Percentiles rank a stretch among this genome's conserved stretches.
phyloP scores from a whole-genome alignment of 2,888 invertebrate species.

The Acleris sparsana region DNA sequence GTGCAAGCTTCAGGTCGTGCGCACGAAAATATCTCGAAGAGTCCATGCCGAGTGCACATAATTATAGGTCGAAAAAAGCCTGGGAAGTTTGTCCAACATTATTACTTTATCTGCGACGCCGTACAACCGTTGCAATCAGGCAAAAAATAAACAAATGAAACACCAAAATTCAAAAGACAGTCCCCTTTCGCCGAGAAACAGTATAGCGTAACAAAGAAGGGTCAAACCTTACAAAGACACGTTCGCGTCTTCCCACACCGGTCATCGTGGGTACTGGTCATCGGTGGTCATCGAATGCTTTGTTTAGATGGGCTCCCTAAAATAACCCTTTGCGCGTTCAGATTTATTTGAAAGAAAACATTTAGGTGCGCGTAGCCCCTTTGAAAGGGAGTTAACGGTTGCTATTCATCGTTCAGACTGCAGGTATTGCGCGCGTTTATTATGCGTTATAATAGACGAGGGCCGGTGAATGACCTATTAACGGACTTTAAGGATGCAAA shows the following conservation, averaged over 20 bases:
- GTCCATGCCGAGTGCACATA: constrained; percentile 73
- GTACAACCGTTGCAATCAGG: constrained; percentile 66
- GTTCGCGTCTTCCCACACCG: constrained; percentile 76
- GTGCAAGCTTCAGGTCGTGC: constrained; percentile 79
- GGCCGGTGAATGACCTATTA: constrained; percentile 37
- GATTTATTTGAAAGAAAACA: constrained; percentile 64
- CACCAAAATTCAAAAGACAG: constrained; percentile 55
- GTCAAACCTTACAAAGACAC: constrained; percentile 67
- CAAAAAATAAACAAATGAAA: constrained; percentile 69
- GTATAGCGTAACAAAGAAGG: constrained; percentile 67
- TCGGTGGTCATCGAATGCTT: constrained; percentile 76
- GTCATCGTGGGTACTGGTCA: constrained; percentile 77
- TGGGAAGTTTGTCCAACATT: constrained; percentile 66
- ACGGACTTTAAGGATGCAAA: constrained; percentile 26
- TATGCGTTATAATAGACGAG: constrained; percentile 33
- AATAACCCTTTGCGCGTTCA: constrained; percentile 66
- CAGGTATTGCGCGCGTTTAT: constrained; percentile 35
- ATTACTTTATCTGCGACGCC: constrained; percentile 66
- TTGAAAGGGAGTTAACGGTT: constrained; percentile 62
- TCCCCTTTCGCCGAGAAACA: constrained; percentile 66
- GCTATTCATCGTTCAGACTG: constrained; percentile 52
- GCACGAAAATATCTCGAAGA: constrained; percentile 78
- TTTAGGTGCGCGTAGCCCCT: constrained; percentile 67
- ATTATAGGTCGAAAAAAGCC: constrained; percentile 79
- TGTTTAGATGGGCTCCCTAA: constrained; percentile 69